Evolutionary conservation across 2,888 invertebrate species (phyloP).

Genomic region (Tenthredo scrophulariae): DNA sequence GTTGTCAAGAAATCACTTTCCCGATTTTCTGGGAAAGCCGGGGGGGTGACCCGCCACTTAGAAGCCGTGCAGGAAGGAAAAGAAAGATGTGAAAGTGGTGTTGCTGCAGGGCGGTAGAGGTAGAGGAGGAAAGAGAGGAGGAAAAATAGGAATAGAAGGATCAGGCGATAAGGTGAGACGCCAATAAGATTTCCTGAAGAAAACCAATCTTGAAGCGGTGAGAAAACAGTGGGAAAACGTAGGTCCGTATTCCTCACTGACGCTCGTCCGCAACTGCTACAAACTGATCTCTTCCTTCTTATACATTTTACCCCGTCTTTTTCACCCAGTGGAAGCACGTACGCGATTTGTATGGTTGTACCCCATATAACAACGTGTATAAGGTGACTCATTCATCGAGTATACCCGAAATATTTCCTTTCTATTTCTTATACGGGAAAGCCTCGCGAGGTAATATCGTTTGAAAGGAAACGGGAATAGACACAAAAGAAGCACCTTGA

Average conservation of each 20-base stretch:
- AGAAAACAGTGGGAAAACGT: slow-evolving; percentile 35
- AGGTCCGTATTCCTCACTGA: slow-evolving; percentile 4
- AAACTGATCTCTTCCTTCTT: slow-evolving; percentile 16
- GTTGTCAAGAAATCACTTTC: slow-evolving; percentile 35
- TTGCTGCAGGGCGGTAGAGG: neutral
- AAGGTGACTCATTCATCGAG: slow-evolving; percentile 25
- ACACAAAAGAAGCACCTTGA: neutral
- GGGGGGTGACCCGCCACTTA: slow-evolving; percentile 5
- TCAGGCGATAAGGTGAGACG: slow-evolving; percentile 28
- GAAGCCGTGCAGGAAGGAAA: neutral
- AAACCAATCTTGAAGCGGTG: slow-evolving; percentile 41
- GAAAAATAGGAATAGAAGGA: neutral
- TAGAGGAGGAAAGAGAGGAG: neutral
- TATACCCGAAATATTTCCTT: slow-evolving; percentile 4
- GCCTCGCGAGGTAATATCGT: neutral
- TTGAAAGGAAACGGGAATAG: neutral
- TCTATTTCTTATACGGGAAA: neutral
- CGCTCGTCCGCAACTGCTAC: slow-evolving; percentile 22
- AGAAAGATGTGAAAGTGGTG: slow-evolving; percentile 22
- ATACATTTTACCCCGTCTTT: neutral
- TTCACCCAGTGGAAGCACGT: slow-evolving; percentile 24
- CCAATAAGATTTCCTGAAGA: slow-evolving; percentile 44
- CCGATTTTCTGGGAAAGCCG: neutral
- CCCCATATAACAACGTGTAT: neutral
- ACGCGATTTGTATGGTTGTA: slow-evolving; percentile 13